Evolutionary conservation across 2,113 vertebrate genomes (phyloP), one percentile per base, ranked within the genome.

Genomic region (Rostratula benghalensis): DNA sequence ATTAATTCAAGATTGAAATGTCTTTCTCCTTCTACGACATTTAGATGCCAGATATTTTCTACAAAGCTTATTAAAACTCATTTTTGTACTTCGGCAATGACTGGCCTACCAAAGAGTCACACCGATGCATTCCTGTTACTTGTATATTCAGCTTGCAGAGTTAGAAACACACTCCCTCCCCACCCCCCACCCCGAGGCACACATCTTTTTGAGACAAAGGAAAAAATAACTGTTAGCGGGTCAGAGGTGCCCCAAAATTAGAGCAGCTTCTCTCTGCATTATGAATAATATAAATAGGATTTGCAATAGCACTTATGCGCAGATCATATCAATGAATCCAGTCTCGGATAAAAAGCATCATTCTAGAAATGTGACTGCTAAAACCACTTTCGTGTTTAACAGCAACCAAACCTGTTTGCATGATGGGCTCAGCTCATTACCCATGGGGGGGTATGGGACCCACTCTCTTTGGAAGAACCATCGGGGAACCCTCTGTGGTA

Each of bases 401-500:
- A 59, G 65, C 37, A 45, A 21, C 3, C 20, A 35, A 75, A 23
- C 7, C 46, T 8, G 2, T 18, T 27, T 16, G 48, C 6, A 31
- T 12, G 35, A 24, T 1, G 3, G 46, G 46, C 73, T 57, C 88
- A 57, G 56, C 10, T 87, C 46, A 16, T 35, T 12, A 16, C 13
- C 4, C 30, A 9, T 3, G 30, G 28, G 35, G 35, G 19, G 37
- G 41, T 31, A 4, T 5, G 8, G 35, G 10, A 73, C 23, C 63
- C 57, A 17, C 0, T 2, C 1, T 8, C 46, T 54, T 46, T 0
- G 0, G 9, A 25, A 50, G 24, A 37, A 4, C 13, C 9, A 20
- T 24, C n/a, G 18, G 9, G 50, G 45, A 39, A 21, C 10, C 30
- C 54, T 20, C n/a, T 3, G 15, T 37, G 65, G 65, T 50, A 10